Evolutionary conservation across 2,797 vertebrate species (phyloP).

Genomic region (Coccyzus lansbergi): DNA sequence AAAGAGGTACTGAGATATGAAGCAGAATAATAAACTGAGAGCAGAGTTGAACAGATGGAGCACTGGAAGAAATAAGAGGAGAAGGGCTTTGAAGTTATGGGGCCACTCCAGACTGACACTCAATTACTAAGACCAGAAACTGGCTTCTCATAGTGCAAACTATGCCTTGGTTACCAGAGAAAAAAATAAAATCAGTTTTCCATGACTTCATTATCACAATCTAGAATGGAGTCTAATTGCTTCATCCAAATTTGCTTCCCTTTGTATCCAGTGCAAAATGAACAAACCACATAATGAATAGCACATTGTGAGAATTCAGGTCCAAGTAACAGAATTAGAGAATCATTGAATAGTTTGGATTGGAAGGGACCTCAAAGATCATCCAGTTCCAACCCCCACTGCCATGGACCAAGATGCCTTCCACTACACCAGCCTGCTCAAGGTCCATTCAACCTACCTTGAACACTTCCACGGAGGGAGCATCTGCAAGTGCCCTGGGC

Average conservation of each 20-base stretch:
- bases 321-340: not conserved
- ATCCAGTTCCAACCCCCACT: too few relatives aligned
- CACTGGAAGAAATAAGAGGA: not conserved
- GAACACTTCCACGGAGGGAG: too few relatives aligned
- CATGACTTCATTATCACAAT: not conserved
- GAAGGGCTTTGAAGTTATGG: not conserved
- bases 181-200: not conserved
- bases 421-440: too few relatives aligned
- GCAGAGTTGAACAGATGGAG: not conserved
- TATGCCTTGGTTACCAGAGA: not conserved
- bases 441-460: too few relatives aligned
- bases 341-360: too few relatives aligned
- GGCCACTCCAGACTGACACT: not conserved
- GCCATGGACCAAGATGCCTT: too few relatives aligned
- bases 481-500: too few relatives aligned
- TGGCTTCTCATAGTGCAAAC: not conserved
- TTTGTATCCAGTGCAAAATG: not conserved
- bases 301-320: not conserved
- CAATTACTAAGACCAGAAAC: not conserved
- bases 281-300: rapidly evolving
- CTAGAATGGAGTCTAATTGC: not conserved
- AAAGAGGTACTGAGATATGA: not conserved
- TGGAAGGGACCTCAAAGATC: too few relatives aligned
- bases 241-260: not conserved
- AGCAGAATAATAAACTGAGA: not conserved